These are phyloP conservation scores for Phocoena phocoena DNA, from an alignment of 2,113 vertebrate genomes.

Conservation along the genomic window DNA sequence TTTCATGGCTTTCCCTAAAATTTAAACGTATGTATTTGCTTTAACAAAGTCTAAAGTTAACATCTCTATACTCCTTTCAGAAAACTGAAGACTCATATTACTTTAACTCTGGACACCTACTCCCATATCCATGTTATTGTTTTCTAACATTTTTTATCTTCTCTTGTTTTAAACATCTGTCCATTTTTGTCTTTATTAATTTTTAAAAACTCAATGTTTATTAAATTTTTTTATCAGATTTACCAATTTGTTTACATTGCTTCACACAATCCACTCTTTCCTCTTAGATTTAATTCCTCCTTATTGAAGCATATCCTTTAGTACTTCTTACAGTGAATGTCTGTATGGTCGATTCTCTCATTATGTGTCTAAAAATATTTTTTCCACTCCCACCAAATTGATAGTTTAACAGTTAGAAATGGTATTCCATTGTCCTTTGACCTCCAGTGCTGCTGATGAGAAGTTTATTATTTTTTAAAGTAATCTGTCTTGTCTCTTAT, in stretches of 20 bases:
- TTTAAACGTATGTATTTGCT: not conserved
- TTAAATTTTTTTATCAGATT: not conserved
- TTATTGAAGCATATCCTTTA: not conserved
- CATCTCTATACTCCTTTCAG: not conserved
- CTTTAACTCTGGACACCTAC: not conserved
- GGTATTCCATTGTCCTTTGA: not conserved
- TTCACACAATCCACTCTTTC: not conserved
- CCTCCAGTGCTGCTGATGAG: not conserved
- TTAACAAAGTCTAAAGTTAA: not conserved
- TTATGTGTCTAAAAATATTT: conserved; percentile 1
- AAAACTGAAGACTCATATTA: not conserved
- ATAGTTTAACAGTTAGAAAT: not conserved
- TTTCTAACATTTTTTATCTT: not conserved
- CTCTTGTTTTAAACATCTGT: not conserved
- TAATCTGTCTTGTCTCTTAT: not conserved
- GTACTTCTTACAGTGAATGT: not conserved
- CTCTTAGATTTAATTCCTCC: not conserved
- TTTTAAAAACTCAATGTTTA: not conserved
- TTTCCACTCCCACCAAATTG: not conserved
- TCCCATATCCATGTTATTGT: not conserved
- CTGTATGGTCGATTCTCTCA: not conserved
- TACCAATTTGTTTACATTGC: not conserved
- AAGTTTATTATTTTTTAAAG: not conserved
- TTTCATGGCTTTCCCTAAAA: not conserved
- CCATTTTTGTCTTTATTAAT: not conserved